Evolutionary conservation across 2,888 invertebrate species (phyloP).

Genomic region (Helicoverpa assulta): DNA sequence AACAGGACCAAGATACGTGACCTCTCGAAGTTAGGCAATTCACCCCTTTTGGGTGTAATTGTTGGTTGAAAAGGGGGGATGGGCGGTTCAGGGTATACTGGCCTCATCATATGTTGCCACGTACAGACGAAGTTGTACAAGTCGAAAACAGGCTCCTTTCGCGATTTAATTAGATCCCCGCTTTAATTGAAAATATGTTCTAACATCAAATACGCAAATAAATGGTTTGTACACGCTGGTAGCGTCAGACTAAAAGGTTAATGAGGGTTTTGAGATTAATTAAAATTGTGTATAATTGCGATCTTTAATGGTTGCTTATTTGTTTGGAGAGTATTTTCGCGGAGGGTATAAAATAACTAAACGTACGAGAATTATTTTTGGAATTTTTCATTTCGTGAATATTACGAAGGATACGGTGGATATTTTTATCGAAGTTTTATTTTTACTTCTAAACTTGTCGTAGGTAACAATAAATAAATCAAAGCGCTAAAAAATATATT

Average conservation of each 20-base stretch:
- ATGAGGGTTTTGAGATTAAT: slow-evolving; percentile 20
- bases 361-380: too few species aligned
- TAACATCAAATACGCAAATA: slow-evolving; percentile 79
- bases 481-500: too few species aligned
- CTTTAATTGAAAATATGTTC: slow-evolving; percentile 85
- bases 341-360: too few species aligned
- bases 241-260: slow-evolving; percentile 60
- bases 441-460: too few species aligned
- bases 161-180: slow-evolving; percentile 82
- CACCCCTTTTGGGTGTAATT: slow-evolving; percentile 36
- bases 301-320: neutral
- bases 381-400: too few species aligned
- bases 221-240: slow-evolving; percentile 74
- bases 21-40: slow-evolving; percentile 57
- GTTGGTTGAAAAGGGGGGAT: slow-evolving; percentile 34
- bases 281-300: neutral
- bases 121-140: slow-evolving; percentile 76
- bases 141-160: slow-evolving; percentile 81
- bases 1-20: slow-evolving; percentile 70
- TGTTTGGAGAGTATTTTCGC: neutral
- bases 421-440: neutral
- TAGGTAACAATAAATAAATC: too few species aligned
- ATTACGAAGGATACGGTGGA: too few species aligned
- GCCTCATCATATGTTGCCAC: slow-evolving; percentile 74
- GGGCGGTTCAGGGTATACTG: slow-evolving; percentile 66